phyloP scores from a whole-genome alignment of 2,797 vertebrate species.

The Nyctalus aviator region DNA sequence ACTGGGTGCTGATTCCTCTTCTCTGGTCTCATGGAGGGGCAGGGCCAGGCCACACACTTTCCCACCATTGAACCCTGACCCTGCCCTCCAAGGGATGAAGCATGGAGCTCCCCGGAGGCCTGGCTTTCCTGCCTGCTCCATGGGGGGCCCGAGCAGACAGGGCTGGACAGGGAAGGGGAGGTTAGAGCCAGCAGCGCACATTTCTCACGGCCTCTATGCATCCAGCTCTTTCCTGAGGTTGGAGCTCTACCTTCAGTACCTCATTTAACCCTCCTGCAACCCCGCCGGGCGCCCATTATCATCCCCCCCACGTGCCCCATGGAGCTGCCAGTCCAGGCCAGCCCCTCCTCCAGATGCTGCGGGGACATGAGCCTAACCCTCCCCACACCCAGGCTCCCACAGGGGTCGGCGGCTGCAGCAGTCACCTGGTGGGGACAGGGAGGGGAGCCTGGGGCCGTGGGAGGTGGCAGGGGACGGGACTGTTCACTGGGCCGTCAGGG shows the following conservation, averaged over 20 bases:
- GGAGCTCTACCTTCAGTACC: rapidly evolving
- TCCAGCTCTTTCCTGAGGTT: rapidly evolving
- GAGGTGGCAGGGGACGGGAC: not conserved
- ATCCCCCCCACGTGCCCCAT: not conserved
- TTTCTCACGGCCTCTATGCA: not conserved
- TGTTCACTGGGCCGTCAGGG: not conserved
- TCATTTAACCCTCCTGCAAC: not conserved
- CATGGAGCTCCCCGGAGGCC: not conserved
- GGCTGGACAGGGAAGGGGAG: not conserved
- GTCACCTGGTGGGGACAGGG: too few species aligned
- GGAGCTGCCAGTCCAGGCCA: not conserved
- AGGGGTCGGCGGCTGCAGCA: not conserved
- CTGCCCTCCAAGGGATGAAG: not conserved
- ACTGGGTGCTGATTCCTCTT: not conserved
- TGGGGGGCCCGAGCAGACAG: rapidly evolving
- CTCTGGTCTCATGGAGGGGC: too few species aligned
- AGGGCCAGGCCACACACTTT: not conserved
- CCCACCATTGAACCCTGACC: not conserved
- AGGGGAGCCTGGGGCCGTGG: rapidly evolving
- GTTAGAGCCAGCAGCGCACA: rapidly evolving
- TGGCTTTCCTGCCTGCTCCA: not conserved
- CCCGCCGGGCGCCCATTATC: rapidly evolving
- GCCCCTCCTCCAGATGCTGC: not conserved
- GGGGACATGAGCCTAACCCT: not conserved
- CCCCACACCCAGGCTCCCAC: not conserved